Base-by-base conservation (phyloP, 2,113 vertebrate genomes). In the Stegastes partitus region DNA sequence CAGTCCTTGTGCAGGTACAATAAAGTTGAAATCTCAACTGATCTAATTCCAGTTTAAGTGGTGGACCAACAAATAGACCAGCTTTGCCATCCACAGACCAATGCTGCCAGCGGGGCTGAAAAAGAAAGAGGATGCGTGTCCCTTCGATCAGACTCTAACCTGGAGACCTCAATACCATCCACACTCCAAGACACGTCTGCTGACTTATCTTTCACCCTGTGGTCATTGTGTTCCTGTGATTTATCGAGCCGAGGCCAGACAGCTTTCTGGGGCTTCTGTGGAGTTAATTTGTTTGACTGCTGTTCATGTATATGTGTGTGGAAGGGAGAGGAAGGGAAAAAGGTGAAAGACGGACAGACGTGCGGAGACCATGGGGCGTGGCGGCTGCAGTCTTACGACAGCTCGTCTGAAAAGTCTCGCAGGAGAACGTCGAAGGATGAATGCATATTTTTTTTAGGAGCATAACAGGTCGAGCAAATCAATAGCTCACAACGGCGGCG, bases 221-320 rank as follows among this genome's bases (percentile, higher is more conserved):
- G 49, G 37, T 79, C 63, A 26, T 56, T 68, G 64, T 57, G 18
- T 58, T 12, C 12, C 14, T 74, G 63, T 57, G 65, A 79, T 77
- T 57, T 72, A 68, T 69, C 11, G 4, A 67, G 37, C 37, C 3
- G 7, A 55, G 56, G 47, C 47, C 74, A 84, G 68, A 58, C 57
- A 26, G 59, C 74, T 56, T 45, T 34, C 70, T 42, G 31, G 21
- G 49, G 19, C 12, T 54, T 70, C 62, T 68, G 16, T 71, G 34
- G 26, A n/a, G 25, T 21, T 63, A 31, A 81, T 72, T 63, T 1
- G 18, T 73, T 69, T 75, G 55, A 71, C 68, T 53, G 64, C 19
- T 64, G 45, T 39, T 53, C n/a, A 18, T 58, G 3, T 31, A 10
- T 61, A 53, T 66, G 66, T 54, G 5, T 18, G 26, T 25, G 42